Conservation (phyloP, 2,113 vertebrate genomes). For the Pipa parva region DNA sequence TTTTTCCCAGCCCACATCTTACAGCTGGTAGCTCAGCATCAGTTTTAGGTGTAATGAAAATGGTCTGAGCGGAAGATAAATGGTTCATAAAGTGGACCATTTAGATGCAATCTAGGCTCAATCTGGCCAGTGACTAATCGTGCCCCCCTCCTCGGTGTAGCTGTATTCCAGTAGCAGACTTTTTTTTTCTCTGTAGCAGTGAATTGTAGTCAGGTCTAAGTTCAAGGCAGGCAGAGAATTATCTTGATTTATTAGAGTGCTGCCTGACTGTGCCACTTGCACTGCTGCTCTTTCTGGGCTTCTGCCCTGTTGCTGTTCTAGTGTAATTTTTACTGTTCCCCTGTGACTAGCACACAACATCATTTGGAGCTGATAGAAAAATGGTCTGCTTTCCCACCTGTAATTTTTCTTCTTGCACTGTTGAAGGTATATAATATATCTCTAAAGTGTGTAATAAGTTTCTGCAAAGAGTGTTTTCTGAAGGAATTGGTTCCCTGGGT, state of each 20-base stretch:
- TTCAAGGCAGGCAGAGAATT: slow-evolving; percentile 96
- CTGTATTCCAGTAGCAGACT: slow-evolving; percentile 72
- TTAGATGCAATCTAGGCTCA: slow-evolving; percentile 95
- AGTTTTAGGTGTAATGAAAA: slow-evolving; percentile 98
- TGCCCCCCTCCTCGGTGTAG: slow-evolving; percentile 69
- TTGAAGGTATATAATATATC: slow-evolving; percentile 93
- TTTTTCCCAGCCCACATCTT: slow-evolving; percentile 91
- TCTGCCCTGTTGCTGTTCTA: slow-evolving; percentile 78
- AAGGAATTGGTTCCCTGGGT: slow-evolving; percentile 87
- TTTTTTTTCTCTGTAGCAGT: slow-evolving; percentile 69
- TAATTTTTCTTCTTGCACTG: slow-evolving; percentile 82
- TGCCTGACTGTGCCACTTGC: slow-evolving; percentile 69
- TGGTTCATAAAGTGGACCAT: slow-evolving; percentile 98
- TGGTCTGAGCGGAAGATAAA: slow-evolving; percentile 96
- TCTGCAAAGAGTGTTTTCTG: slow-evolving; percentile 89
- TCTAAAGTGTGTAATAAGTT: slow-evolving; percentile 86
- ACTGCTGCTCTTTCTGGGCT: slow-evolving; percentile 72
- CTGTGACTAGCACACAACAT: slow-evolving; percentile 78
- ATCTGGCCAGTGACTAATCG: slow-evolving; percentile 97
- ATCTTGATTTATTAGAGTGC: slow-evolving; percentile 94
- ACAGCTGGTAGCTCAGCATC: slow-evolving; percentile 91
- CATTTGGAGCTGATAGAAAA: slow-evolving; percentile 83
- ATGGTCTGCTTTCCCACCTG: slow-evolving; percentile 79
- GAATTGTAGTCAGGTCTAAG: slow-evolving; percentile 91
- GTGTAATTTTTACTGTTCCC: slow-evolving; percentile 82